Conservation (phyloP, 2,797 vertebrate species). For the Carcharodon carcharias region DNA sequence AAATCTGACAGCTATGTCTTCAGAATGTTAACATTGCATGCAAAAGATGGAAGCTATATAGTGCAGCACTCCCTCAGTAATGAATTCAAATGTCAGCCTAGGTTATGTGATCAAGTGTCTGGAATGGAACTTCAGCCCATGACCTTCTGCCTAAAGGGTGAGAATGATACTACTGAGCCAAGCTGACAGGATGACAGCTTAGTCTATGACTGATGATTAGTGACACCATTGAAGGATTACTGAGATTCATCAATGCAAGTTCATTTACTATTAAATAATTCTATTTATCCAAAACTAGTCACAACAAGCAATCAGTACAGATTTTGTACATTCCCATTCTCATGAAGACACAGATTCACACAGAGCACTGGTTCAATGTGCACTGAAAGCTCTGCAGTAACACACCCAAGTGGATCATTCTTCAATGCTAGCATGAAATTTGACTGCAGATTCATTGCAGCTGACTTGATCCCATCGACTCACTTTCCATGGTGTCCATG, state of each 20-base stretch:
- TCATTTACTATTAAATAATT: not conserved
- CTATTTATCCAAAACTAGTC: constrained; percentile 4
- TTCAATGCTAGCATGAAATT: not conserved
- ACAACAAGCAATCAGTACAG: not conserved
- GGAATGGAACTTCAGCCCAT: not conserved
- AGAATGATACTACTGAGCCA: not conserved
- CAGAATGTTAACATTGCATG: not conserved
- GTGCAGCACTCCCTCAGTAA: not conserved
- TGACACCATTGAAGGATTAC: not conserved
- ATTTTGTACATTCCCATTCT: not conserved
- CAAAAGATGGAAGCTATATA: not conserved
- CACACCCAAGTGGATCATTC: not conserved
- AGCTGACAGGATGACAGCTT: not conserved
- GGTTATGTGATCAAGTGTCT: not conserved
- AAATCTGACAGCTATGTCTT: too few species aligned
- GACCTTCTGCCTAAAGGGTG: not conserved
- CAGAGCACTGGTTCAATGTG: not conserved
- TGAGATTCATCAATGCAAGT: not conserved
- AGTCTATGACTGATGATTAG: not conserved
- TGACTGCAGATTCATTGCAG: not conserved
- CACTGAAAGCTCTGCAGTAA: not conserved
- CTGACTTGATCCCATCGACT: not conserved
- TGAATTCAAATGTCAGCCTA: not conserved
- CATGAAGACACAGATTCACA: not conserved
- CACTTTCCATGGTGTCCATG: not conserved